These are phyloP conservation scores for Meriones unguiculatus DNA, from an alignment of 2,113 vertebrate genomes.

Conservation along the genomic window DNA sequence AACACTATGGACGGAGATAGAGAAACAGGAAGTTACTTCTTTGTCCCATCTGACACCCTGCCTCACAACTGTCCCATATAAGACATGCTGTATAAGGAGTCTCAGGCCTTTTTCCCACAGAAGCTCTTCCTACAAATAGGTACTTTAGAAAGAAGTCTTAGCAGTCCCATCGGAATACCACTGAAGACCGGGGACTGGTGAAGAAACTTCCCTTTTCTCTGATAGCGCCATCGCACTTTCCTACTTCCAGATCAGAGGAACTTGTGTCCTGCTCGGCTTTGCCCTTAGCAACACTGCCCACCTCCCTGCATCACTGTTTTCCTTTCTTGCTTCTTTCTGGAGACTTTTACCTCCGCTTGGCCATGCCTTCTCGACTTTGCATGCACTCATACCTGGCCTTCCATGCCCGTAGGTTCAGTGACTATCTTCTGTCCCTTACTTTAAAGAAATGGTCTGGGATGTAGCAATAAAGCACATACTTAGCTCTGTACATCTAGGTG, in stretches of 20 bases:
- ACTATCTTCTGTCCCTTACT: neutral
- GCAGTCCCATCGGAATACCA: neutral
- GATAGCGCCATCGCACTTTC: neutral
- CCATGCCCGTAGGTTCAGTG: neutral
- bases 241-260: neutral
- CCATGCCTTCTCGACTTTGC: neutral
- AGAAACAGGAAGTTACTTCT: constrained; percentile 66
- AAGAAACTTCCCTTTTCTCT: neutral
- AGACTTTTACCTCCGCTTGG: neutral
- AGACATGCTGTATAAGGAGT: neutral
- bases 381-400: neutral
- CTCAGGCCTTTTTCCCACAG: neutral
- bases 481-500: neutral
- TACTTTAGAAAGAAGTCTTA: neutral
- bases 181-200: no score
- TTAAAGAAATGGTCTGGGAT: neutral
- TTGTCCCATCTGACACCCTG: neutral
- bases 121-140: neutral
- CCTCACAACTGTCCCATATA: neutral
- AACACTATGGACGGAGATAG: constrained; percentile 59
- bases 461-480: neutral
- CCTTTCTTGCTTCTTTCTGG: neutral
- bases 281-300: neutral
- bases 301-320: neutral
- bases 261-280: no score